A percentile compares a stretch with the other conserved stretches of the same genome.
Conservation (phyloP, 2,888 invertebrate genomes). For the Cephalotes varians region DNA sequence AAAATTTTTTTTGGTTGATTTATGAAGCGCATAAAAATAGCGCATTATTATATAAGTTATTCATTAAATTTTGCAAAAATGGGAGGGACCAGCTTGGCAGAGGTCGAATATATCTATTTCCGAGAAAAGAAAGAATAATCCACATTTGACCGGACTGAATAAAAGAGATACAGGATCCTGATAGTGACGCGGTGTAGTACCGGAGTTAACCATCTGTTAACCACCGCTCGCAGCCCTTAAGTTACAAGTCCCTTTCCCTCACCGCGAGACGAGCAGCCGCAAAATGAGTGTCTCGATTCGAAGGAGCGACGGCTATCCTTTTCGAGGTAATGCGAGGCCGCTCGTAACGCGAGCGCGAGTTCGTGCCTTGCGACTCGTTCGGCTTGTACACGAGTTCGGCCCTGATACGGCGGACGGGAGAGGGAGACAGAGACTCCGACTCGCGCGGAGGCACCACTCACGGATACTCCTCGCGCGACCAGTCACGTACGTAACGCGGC, state of each 20-base stretch:
- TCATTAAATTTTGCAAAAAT: no score
- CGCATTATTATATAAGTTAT: no score
- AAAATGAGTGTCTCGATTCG: conserved; percentile 2
- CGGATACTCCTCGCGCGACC: conserved; percentile 63
- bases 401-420: conserved; percentile 8
- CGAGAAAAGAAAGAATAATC: neutral
- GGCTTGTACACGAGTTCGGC: neutral
- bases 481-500: conserved; percentile 72
- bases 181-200: conserved; percentile 6
- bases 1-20: no score
- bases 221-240: neutral
- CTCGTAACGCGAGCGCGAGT: neutral
- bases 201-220: conserved; percentile 3
- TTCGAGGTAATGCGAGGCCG: neutral
- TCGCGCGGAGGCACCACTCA: conserved; percentile 59
- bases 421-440: conserved; percentile 40
- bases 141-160: neutral
- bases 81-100: no score
- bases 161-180: conserved; percentile 17
- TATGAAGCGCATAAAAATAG: no score
- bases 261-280: neutral
- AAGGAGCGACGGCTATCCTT: neutral
- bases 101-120: neutral
- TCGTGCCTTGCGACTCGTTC: neutral
- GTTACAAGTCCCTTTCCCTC: neutral